These are phyloP conservation scores for Halichoeres trimaculatus DNA, from an alignment of 2,113 vertebrate species.

Conservation along the genomic window DNA sequence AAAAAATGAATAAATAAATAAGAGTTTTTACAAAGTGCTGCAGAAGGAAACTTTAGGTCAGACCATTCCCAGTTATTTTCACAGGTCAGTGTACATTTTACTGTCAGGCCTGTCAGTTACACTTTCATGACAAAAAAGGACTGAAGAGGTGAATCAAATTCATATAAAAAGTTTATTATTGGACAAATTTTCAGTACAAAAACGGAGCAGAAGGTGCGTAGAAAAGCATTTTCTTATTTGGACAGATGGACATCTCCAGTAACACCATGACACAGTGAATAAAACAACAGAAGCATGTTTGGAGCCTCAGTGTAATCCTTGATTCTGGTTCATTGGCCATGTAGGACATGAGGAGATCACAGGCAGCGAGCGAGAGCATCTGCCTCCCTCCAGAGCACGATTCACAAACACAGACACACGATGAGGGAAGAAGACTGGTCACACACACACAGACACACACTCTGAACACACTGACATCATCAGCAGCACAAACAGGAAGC, in stretches of 20 bases:
- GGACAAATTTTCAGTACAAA: constrained; percentile 62
- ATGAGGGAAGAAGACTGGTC: constrained; percentile 26
- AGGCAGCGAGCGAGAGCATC: constrained; percentile 52
- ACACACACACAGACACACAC: constrained; percentile 15
- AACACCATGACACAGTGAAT: constrained; percentile 29
- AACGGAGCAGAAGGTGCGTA: constrained; percentile 31
- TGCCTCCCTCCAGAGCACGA: constrained; percentile 67
- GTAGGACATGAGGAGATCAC: constrained; percentile 72
- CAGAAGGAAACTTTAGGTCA: background rate
- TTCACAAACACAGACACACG: constrained; percentile 22
- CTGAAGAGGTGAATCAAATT: constrained; percentile 22
- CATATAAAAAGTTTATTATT: constrained; percentile 71
- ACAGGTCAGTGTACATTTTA: background rate
- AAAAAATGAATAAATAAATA: too few relatives aligned
- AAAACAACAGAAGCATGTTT: constrained; percentile 60
- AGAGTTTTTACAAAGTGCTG: background rate
- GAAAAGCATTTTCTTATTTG: constrained; percentile 28
- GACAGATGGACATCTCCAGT: constrained; percentile 52
- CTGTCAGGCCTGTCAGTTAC: background rate
- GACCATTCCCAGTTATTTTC: too few relatives aligned
- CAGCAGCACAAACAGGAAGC: constrained; percentile 30
- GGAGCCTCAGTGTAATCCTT: constrained; percentile 72
- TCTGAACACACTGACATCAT: constrained; percentile 69
- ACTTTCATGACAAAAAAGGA: background rate
- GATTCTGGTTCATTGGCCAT: constrained; percentile 81